phyloP scores from a whole-genome alignment of 2,888 invertebrate species.

The Embidobia sp. region DNA sequence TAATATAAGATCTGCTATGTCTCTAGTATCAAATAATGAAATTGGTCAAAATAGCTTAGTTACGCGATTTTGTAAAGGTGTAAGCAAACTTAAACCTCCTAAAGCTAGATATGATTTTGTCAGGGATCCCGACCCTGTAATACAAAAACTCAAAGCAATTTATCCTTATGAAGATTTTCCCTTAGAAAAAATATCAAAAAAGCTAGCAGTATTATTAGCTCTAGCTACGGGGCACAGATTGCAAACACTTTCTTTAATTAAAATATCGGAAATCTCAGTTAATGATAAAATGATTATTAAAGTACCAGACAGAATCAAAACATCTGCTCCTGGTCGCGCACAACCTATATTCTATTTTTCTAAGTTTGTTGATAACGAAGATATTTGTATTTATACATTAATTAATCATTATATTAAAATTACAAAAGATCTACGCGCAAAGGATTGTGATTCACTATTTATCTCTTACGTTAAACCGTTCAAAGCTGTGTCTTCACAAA shows the following conservation, averaged over 20 bases:
- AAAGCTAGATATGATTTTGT: conserved; percentile 63
- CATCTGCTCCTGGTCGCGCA: conserved; percentile 19
- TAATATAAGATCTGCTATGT: conserved; percentile 9
- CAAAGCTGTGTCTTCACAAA: conserved; percentile 10
- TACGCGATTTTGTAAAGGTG: conserved; percentile 65
- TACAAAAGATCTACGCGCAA: conserved; percentile 5
- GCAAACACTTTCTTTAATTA: conserved; percentile 59
- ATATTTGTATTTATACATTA: conserved; percentile 37
- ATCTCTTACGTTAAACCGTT: conserved; percentile 39
- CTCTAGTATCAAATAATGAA: conserved; percentile 26
- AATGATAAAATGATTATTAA: conserved; percentile 38
- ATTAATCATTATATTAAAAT: conserved; percentile 19
- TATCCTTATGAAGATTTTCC: conserved; percentile 15
- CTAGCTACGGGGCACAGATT: conserved; percentile 62
- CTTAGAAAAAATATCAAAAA: conserved; percentile 18
- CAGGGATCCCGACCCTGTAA: conserved; percentile 67
- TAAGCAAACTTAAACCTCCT: conserved; percentile 57
- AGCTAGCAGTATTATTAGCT: conserved; percentile 60
- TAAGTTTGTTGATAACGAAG: conserved; percentile 13
- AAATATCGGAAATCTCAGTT: conserved; percentile 41
- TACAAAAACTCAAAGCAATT: conserved; percentile 54
- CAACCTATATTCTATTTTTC: conserved; percentile 48
- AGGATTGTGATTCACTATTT: conserved; percentile 17
- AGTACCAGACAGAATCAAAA: conserved; percentile 27
- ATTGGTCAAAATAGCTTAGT: conserved; percentile 49